Percentiles rank a stretch among this genome's conserved stretches.
phyloP scores from a whole-genome alignment of 2,888 invertebrate species.

The Pantelozetes paolii region DNA sequence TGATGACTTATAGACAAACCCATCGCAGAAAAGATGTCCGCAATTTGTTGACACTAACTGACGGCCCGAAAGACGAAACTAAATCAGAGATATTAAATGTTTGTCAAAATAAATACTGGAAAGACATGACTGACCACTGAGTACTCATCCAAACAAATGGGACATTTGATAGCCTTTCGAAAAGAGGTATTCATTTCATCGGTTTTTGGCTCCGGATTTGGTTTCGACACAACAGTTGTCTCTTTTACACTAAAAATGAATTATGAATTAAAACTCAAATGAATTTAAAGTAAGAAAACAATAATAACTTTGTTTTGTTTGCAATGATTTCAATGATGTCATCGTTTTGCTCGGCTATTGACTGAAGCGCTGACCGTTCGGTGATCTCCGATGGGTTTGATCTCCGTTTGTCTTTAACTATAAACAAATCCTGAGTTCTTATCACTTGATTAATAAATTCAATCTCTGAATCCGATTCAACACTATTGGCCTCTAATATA shows the following conservation, averaged over 20 bases:
- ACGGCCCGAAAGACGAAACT: slow-evolving; percentile 15
- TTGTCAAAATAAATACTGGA: too few relatives aligned
- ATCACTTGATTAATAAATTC: not conserved
- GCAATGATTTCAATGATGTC: slow-evolving; percentile 2
- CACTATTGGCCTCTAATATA: not conserved
- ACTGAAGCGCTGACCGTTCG: not conserved
- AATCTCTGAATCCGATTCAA: slow-evolving; percentile 27
- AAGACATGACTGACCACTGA: not conserved
- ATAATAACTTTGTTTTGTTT: not conserved
- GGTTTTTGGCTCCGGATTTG: not conserved
- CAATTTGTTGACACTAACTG: slow-evolving; percentile 19
- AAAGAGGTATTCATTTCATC: not conserved
- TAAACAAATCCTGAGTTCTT: not conserved
- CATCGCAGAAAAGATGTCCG: slow-evolving; percentile 29
- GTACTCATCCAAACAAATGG: slow-evolving; percentile 12
- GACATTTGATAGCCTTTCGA: slow-evolving; percentile 22
- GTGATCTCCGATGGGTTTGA: not conserved
- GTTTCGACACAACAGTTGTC: not conserved
- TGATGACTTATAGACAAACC: not conserved
- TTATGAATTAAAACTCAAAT: not conserved
- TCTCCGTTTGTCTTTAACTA: not conserved
- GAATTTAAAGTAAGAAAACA: not conserved
- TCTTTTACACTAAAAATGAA: not conserved
- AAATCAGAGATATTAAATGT: not conserved
- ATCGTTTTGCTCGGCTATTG: not conserved